Base-by-base conservation (phyloP, 2,113 vertebrate genomes). In the Pelvicachromis taeniatus region DNA sequence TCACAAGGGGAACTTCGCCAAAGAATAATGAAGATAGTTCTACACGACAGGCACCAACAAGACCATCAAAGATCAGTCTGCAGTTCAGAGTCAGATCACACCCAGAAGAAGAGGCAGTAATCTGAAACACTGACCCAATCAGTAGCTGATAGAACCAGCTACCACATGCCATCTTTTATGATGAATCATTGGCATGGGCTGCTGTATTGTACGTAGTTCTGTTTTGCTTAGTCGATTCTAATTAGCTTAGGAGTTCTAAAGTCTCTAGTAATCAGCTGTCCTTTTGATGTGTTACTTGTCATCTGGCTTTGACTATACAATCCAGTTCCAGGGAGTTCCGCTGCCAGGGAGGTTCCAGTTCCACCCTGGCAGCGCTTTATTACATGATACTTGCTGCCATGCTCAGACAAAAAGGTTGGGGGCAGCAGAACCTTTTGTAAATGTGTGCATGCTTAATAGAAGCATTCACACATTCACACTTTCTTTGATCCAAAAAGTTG, bases 1-100 rank as follows among this genome's bases (percentile, higher is more conserved):
- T 97, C 96, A 35, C 93, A 95, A 29, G 89, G 84, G 78, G 96
- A 97, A 77, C 95, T 97, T 35, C 94, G 91, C n/a, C 91, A 85
- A 88, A 91, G 85, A 90, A 95, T 97, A 75, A 85, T 95, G 68
- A 94, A 91, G n/a, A n/a, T n/a, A n/a, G n/a, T n/a, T 83, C 83
- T 13, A 14, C 42, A 7, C 77, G 2, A 21, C 86, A 84, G 42
- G 81, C 78, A n/a, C 50, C 35, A 52, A 82, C 52, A 68, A 94
- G 90, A 89, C 55, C 78, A 55, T 87, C 92, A 80, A 90, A 93
- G 87, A 85, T 35, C 23, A 85, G 40, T n/a, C 53, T 80, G 52
- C 52, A 78, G 26, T 53, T 89, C 19, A 83, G 48, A 23, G 83
- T 56, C n/a, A 70, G 86, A 78, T 63, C 19, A 9, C 83, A 9